Conservation (phyloP, 2,797 vertebrate species). For the Alcedo atthis region DNA sequence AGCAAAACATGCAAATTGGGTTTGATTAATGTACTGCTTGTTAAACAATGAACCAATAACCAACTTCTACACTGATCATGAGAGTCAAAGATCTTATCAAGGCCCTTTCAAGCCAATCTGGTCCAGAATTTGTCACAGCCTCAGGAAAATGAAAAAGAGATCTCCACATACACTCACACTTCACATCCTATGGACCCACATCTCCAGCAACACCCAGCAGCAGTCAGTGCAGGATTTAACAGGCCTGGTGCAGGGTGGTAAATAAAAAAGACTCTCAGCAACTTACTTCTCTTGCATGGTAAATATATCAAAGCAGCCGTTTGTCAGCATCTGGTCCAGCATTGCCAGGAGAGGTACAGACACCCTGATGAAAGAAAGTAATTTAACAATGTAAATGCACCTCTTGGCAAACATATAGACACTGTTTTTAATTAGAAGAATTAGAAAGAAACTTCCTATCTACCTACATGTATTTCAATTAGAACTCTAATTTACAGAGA, state of each 20-base stretch:
- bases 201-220: background rate
- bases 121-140: background rate
- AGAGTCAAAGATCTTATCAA: background rate
- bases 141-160: background rate
- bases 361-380: slow-evolving; percentile 78
- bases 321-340: slow-evolving; percentile 90
- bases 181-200: background rate
- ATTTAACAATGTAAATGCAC: background rate
- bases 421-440: background rate
- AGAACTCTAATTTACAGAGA: background rate
- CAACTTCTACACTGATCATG: fast-evolving
- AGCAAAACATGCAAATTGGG: background rate
- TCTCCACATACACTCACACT: background rate
- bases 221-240: background rate
- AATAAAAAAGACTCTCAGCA: background rate
- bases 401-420: background rate
- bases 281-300: slow-evolving; percentile 86
- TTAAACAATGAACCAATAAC: background rate
- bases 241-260: background rate
- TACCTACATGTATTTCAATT: background rate
- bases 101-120: background rate
- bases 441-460: background rate
- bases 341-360: slow-evolving; percentile 90
- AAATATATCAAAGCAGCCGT: slow-evolving; percentile 89
- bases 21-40: background rate